These are phyloP conservation scores for Dromiciops gliroides DNA, from an alignment of 2,113 vertebrate genomes.

Conservation along the genomic window DNA sequence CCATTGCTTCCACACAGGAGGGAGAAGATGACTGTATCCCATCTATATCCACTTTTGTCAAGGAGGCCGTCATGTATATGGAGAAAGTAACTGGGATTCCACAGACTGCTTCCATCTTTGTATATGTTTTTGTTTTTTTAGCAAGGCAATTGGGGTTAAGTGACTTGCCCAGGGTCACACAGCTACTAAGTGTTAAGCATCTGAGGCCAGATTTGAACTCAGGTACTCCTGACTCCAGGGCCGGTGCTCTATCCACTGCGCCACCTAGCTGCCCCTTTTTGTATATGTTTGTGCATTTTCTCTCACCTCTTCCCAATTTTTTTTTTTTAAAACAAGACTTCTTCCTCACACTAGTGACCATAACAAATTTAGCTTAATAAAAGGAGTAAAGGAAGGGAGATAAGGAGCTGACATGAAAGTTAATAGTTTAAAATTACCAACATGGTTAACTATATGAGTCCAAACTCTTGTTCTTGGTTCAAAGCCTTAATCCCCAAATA, in stretches of 20 bases:
- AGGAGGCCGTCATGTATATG: background rate
- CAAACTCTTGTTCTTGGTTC: slow-evolving; percentile 10
- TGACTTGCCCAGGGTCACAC: too few species aligned
- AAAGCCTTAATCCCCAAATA: background rate
- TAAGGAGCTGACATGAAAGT: background rate
- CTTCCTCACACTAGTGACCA: background rate
- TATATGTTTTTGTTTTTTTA: background rate
- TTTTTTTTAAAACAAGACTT: background rate
- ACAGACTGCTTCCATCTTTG: background rate
- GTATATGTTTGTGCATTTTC: background rate
- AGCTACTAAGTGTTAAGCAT: too few species aligned
- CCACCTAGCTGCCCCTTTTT: too few species aligned
- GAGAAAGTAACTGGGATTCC: background rate
- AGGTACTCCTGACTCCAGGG: too few species aligned
- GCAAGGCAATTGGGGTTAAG: too few species aligned
- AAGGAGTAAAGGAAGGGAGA: background rate
- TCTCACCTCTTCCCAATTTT: background rate
- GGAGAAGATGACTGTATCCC: background rate
- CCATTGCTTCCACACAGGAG: too few species aligned
- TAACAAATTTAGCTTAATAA: background rate
- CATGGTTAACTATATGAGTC: background rate
- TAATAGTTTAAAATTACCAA: background rate
- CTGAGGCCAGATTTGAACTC: too few species aligned
- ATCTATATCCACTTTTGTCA: background rate
- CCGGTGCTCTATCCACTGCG: too few species aligned